Percentiles rank a stretch among this genome's conserved stretches.
Conservation (phyloP, 2,888 invertebrate genomes). For the Agelastica alni region DNA sequence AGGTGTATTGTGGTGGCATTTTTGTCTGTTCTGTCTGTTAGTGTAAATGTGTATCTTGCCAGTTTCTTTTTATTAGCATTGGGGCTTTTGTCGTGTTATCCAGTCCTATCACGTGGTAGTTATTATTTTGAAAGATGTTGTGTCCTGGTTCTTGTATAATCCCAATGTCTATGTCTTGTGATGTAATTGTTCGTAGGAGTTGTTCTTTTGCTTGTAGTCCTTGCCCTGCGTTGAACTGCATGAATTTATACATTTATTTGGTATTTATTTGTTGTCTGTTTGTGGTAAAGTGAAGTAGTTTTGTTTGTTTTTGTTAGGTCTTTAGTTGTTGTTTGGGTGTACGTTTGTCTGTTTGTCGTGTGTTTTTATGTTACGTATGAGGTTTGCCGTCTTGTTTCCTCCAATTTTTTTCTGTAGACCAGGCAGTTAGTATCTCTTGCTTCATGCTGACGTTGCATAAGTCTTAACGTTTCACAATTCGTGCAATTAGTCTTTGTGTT, state of each 20-base stretch:
- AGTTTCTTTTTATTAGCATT: not conserved
- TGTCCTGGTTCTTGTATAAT: not conserved
- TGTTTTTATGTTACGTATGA: not conserved
- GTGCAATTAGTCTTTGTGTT: not conserved
- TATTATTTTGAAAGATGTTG: not conserved
- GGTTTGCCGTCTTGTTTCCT: not conserved
- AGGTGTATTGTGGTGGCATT: not conserved
- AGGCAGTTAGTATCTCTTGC: constrained; percentile 8
- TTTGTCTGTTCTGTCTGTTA: not conserved
- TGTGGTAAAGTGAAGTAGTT: no score
- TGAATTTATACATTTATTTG: no score
- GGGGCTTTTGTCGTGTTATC: not conserved
- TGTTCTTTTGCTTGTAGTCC: not conserved
- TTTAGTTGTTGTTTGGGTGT: no score
- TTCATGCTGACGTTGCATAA: not conserved
- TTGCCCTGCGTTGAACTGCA: not conserved
- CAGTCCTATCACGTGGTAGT: no score
- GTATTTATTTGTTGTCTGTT: no score
- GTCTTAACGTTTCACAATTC: not conserved
- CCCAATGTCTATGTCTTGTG: constrained; percentile 3
- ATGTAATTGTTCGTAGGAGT: not conserved
- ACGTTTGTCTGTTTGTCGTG: no score
- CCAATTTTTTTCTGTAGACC: not conserved
- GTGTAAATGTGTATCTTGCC: not conserved
- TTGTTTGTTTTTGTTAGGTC: no score